phyloP scores from a whole-genome alignment of 2,888 invertebrate species.

The Deilephila elpenor region DNA sequence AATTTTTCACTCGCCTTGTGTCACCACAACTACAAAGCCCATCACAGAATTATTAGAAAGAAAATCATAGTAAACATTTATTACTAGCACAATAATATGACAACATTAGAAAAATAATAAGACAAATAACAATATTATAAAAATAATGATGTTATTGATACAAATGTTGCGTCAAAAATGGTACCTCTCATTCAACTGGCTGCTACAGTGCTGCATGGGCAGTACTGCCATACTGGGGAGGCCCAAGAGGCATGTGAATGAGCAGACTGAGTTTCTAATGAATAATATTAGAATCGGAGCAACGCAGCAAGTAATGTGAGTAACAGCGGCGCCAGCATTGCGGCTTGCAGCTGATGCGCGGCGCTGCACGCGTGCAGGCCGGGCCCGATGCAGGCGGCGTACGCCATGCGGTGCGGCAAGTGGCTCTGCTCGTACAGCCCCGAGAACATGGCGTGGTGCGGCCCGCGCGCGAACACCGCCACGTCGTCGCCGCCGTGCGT shows the following conservation, averaged over 20 bases:
- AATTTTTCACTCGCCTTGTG: constrained; percentile 37
- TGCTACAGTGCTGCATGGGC: too few relatives aligned
- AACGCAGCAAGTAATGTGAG: constrained; percentile 20
- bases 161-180: too few relatives aligned
- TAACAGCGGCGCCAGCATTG: neutral
- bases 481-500: constrained; percentile 93
- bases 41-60: neutral
- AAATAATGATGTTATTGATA: too few relatives aligned
- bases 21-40: constrained; percentile 32
- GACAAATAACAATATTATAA: too few relatives aligned
- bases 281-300: neutral
- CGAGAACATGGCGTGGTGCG: constrained; percentile 89
- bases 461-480: constrained; percentile 88
- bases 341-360: constrained; percentile 30
- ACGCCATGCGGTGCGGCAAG: constrained; percentile 90
- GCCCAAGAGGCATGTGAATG: too few relatives aligned
- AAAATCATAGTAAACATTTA: too few relatives aligned
- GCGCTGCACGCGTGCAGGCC: constrained; percentile 68
- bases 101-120: too few relatives aligned
- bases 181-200: too few relatives aligned
- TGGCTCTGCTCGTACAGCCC: constrained; percentile 91
- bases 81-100: too few relatives aligned
- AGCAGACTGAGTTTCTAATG: too few relatives aligned
- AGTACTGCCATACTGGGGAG: too few relatives aligned
- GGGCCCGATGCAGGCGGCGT: constrained; percentile 88